A percentile compares a stretch with the other conserved stretches of the same genome.
These are phyloP conservation scores for Rhamphomyia laevipes DNA, from an alignment of 2,888 invertebrate species.

Conservation along the genomic window DNA sequence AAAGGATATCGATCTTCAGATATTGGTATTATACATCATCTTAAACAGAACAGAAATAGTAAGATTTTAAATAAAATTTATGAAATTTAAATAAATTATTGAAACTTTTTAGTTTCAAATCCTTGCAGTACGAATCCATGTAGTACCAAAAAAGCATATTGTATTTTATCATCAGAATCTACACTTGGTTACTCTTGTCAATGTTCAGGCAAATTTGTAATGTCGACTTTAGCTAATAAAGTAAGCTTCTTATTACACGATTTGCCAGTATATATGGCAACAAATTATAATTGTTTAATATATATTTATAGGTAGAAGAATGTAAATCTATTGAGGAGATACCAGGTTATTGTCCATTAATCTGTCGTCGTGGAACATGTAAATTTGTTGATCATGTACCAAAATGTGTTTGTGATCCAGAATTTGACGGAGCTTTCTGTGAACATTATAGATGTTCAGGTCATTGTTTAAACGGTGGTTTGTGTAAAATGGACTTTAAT, in stretches of 20 bases:
- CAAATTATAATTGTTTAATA: neutral
- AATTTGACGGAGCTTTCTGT: slow-evolving; percentile 54
- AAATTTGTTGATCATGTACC: slow-evolving; percentile 41
- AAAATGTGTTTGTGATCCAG: slow-evolving; percentile 52
- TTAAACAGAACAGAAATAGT: slow-evolving; percentile 46
- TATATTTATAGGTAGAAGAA: slow-evolving; percentile 16
- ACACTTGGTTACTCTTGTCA: slow-evolving; percentile 39
- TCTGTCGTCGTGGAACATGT: slow-evolving; percentile 52
- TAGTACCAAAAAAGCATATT: slow-evolving; percentile 47
- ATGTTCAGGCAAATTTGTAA: slow-evolving; percentile 44
- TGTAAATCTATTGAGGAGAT: slow-evolving; percentile 30
- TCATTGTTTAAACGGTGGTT: slow-evolving; percentile 51
- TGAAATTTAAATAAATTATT: neutral
- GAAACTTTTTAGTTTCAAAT: slow-evolving; percentile 36
- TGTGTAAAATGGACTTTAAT: slow-evolving; percentile 40
- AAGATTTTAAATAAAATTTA: slow-evolving; percentile 18
- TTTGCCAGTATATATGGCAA: neutral
- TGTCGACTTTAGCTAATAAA: slow-evolving; percentile 14
- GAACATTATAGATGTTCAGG: slow-evolving; percentile 57
- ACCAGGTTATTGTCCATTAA: slow-evolving; percentile 40
- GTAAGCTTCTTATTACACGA: neutral
- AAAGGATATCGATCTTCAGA: slow-evolving; percentile 50
- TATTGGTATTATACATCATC: slow-evolving; percentile 53
- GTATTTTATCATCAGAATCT: slow-evolving; percentile 41
- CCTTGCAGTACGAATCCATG: slow-evolving; percentile 50